These are phyloP conservation scores for Arrhopalites spinosus DNA, from an alignment of 2,888 invertebrate species.

Conservation along the genomic window DNA sequence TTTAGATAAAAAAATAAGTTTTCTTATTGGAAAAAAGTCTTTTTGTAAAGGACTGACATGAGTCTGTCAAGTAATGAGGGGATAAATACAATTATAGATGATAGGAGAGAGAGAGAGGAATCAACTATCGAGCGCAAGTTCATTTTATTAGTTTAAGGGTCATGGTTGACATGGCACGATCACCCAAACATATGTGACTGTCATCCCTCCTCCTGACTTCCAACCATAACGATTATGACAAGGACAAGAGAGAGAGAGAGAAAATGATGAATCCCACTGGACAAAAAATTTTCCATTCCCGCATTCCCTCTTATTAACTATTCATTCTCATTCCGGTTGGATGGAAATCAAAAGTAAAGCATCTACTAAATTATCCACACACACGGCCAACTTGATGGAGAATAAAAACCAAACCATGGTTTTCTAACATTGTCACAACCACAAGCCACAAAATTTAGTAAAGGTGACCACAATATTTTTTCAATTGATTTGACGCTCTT, in stretches of 20 bases:
- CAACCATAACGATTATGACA: too few species aligned
- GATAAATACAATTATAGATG: too few species aligned
- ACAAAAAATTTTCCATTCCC: neutral
- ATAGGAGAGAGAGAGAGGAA: too few species aligned
- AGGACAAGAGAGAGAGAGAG: neutral
- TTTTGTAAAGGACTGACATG: too few species aligned
- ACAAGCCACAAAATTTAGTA: neutral
- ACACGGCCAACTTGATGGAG: neutral
- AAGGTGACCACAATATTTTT: neutral
- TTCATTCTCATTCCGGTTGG: conserved; percentile 12
- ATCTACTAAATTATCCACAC: conserved; percentile 8
- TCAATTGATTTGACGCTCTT: neutral
- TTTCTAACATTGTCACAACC: neutral
- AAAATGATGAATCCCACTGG: neutral
- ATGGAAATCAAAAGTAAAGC: conserved; percentile 16
- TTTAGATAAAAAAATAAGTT: too few species aligned
- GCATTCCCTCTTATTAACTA: conserved; percentile 3
- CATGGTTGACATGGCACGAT: too few species aligned
- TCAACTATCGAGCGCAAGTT: too few species aligned
- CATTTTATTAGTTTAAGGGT: too few species aligned
- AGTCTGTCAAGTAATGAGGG: too few species aligned
- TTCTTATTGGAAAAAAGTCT: too few species aligned
- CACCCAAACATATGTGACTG: too few species aligned
- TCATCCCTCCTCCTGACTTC: too few species aligned
- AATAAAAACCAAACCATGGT: neutral